Evolutionary conservation across 2,797 vertebrate genomes (phyloP).

Genomic region (Muraenolepis orangiensis): DNA sequence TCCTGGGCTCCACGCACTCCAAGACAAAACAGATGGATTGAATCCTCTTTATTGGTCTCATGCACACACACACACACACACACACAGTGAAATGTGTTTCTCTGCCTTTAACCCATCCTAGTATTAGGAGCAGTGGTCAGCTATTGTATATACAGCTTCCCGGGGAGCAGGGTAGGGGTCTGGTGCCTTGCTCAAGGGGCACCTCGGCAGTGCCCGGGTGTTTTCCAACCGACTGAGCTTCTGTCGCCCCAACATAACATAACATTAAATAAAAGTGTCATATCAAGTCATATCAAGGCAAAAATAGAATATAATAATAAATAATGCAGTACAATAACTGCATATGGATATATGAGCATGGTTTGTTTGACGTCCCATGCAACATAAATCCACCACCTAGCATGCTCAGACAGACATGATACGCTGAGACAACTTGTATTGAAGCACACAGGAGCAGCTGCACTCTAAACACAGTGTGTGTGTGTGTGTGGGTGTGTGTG

Average conservation of each 20-base stretch:
- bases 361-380: not conserved
- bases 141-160: no score
- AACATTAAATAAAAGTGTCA: not conserved
- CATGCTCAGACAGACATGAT: not conserved
- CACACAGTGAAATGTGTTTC: no score
- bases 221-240: no score
- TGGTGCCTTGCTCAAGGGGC: no score
- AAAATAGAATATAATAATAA: not conserved
- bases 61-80: not conserved
- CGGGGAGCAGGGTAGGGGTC: no score
- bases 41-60: no score
- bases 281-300: not conserved
- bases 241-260: not conserved
- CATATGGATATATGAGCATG: not conserved
- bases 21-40: no score
- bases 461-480: not conserved
- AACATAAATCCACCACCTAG: not conserved
- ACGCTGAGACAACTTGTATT: not conserved
- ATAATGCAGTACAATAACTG: not conserved
- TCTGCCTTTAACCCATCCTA: no score
- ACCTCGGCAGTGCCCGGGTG: no score
- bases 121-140: no score
- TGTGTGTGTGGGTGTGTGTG: not conserved
- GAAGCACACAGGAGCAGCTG: not conserved
- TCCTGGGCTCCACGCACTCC: not conserved